Percentiles rank a stretch among this genome's conserved stretches.
phyloP scores from a whole-genome alignment of 1,140 invertebrate species.

The Papilio helenus region DNA sequence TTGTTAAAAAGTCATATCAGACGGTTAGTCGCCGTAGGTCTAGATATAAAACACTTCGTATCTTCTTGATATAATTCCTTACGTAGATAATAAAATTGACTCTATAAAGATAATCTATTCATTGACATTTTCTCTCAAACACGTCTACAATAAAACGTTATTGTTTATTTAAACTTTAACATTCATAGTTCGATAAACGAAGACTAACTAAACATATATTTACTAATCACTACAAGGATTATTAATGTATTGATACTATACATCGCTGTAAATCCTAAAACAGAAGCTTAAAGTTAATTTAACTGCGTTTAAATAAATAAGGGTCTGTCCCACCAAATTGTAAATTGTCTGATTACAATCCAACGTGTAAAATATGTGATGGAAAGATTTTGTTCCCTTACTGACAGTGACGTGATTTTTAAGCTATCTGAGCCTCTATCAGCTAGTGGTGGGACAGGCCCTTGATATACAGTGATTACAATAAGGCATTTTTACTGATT shows the following conservation, averaged over 20 bases:
- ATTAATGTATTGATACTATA: no score
- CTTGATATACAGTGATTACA: background rate
- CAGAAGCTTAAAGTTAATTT: background rate
- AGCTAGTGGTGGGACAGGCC: no score
- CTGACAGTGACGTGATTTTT: no score
- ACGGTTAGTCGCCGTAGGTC: background rate
- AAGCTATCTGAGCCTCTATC: no score
- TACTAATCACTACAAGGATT: constrained; percentile 4
- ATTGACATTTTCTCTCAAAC: background rate
- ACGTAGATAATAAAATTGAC: background rate
- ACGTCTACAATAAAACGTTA: background rate
- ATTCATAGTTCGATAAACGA: background rate
- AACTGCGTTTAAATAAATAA: background rate
- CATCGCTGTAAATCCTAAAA: background rate
- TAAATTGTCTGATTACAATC: no score
- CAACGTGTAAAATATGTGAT: no score
- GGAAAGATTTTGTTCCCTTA: no score
- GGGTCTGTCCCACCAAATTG: no score
- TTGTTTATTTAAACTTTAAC: background rate
- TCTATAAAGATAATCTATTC: background rate
- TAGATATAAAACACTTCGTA: no score
- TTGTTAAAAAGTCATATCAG: background rate
- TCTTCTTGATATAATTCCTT: background rate
- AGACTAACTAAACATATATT: background rate
- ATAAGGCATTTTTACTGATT: background rate